Conservation (phyloP, 2,888 invertebrate genomes). For the Ectemnius lituratus region DNA sequence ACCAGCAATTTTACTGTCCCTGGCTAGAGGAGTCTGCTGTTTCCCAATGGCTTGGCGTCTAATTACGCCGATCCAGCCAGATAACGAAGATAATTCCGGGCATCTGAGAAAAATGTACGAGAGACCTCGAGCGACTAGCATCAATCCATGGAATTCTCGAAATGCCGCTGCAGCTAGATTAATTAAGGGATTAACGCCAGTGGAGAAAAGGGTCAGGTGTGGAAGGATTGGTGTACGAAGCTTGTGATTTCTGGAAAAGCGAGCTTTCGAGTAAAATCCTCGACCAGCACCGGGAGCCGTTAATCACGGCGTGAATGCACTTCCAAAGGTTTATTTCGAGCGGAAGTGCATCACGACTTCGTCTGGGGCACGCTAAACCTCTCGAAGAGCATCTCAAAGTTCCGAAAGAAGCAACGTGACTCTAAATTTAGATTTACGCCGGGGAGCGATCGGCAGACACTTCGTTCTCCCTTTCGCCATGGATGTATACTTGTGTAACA, state of each 20-base stretch:
- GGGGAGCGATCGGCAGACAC: not conserved
- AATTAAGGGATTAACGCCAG: too few relatives aligned
- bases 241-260: not conserved
- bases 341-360: slow-evolving; percentile 46
- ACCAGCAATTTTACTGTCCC: slow-evolving; percentile 3
- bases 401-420: slow-evolving; percentile 35
- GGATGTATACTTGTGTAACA: slow-evolving; percentile 6
- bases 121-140: too few relatives aligned
- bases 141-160: too few relatives aligned
- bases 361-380: slow-evolving; percentile 22
- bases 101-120: too few relatives aligned
- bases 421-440: slow-evolving; percentile 52
- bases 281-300: slow-evolving; percentile 22
- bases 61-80: not conserved
- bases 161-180: too few relatives aligned
- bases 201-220: not conserved
- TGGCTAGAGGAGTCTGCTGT: not conserved
- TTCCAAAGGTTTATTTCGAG: slow-evolving; percentile 40
- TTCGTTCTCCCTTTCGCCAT: not conserved
- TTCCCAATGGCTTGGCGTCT: not conserved
- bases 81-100: not conserved
- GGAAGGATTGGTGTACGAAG: not conserved
- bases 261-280: slow-evolving; percentile 22
- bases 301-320: slow-evolving; percentile 46
- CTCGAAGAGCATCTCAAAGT: slow-evolving; percentile 14